phyloP scores from a whole-genome alignment of 2,113 vertebrate species.

The Romanogobio albipinnatus region DNA sequence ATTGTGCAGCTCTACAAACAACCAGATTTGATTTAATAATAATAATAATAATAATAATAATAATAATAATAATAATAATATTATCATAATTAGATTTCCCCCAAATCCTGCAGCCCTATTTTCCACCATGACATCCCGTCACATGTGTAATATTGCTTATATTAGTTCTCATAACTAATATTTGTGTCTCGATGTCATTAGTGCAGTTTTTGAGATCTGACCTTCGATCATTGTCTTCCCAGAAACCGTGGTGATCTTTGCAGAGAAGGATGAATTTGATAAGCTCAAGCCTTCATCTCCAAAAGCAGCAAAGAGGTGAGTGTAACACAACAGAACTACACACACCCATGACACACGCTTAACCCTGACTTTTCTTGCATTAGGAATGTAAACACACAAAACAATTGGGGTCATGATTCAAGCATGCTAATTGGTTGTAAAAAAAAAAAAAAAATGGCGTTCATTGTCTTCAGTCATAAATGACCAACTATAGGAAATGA shows the following conservation, averaged over 20 bases:
- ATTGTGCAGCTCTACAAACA: too few relatives aligned
- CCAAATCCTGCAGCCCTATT: background rate
- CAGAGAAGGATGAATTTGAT: constrained; percentile 96
- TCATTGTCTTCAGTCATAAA: too few relatives aligned
- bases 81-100: background rate
- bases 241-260: constrained; percentile 93
- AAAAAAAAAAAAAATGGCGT: too few relatives aligned
- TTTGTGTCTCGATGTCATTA: background rate
- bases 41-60: too few relatives aligned
- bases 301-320: constrained; percentile 91
- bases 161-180: background rate
- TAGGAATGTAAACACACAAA: too few relatives aligned
- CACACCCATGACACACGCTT: too few relatives aligned
- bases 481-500: too few relatives aligned
- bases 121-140: background rate
- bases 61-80: too few relatives aligned
- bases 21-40: too few relatives aligned
- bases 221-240: constrained; percentile 44
- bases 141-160: background rate
- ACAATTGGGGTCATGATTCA: too few relatives aligned
- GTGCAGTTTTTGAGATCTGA: background rate
- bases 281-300: constrained; percentile 88
- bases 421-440: too few relatives aligned
- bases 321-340: background rate
- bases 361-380: too few relatives aligned